Evolutionary conservation across 2,113 vertebrate species (phyloP).

Genomic region (Sinocyclocheilus anophthalmus): DNA sequence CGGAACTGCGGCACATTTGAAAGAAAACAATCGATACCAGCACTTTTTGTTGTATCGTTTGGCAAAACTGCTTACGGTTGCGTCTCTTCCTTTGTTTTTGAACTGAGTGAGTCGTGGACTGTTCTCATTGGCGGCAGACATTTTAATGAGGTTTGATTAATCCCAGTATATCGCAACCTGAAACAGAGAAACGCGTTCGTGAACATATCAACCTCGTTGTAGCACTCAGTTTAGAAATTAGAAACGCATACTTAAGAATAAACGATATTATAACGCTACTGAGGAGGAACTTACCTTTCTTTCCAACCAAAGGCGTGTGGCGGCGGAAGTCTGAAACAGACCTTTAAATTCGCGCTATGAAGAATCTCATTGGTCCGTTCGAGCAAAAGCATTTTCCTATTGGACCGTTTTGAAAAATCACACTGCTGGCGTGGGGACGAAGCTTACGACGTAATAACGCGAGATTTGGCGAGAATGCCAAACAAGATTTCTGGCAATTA

Average conservation of each 20-base stretch:
- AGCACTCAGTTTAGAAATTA: neutral
- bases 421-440: slow-evolving; percentile 37
- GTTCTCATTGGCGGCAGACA: slow-evolving; percentile 86
- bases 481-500: neutral
- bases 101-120: slow-evolving; percentile 85
- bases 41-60: neutral
- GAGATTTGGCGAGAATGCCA: slow-evolving; percentile 55
- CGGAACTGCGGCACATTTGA: neutral
- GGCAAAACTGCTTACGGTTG: slow-evolving; percentile 23
- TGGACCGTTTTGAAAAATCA: slow-evolving; percentile 86
- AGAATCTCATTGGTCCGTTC: slow-evolving; percentile 86
- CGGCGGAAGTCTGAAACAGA: slow-evolving; percentile 62
- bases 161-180: slow-evolving; percentile 10
- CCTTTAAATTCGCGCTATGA: slow-evolving; percentile 87
- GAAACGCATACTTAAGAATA: neutral
- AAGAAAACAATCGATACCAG: neutral
- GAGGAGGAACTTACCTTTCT: slow-evolving; percentile 52
- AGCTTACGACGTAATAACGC: slow-evolving; percentile 61
- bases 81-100: slow-evolving; percentile 97
- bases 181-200: neutral
- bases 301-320: neutral
- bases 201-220: neutral
- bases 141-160: slow-evolving; percentile 59
- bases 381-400: slow-evolving; percentile 77
- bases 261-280: neutral